Percentiles rank a stretch among this genome's conserved stretches.
Evolutionary conservation across 2,113 vertebrate genomes (phyloP).

Genomic region (Tragelaphus scriptus): DNA sequence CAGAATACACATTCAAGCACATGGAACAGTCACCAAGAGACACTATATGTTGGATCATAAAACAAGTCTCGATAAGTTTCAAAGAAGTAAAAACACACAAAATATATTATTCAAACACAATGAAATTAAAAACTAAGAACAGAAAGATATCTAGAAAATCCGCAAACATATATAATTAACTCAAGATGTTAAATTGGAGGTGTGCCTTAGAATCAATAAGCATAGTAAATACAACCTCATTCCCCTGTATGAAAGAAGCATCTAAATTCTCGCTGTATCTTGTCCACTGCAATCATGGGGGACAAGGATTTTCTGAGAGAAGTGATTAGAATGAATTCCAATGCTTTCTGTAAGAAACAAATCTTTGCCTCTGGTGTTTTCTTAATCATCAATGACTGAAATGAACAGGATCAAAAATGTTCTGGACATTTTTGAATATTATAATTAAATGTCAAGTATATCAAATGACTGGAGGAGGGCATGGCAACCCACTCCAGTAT

Average conservation of each 20-base stretch:
- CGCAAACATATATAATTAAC: not conserved
- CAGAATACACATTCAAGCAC: not conserved
- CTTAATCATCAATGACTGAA: not conserved
- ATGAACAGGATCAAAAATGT: not conserved
- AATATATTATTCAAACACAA: not conserved
- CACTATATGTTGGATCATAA: not conserved
- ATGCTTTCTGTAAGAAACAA: not conserved
- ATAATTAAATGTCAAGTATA: not conserved
- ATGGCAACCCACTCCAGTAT: not conserved
- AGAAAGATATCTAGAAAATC: not conserved
- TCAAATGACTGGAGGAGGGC: not conserved
- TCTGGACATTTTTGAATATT: not conserved
- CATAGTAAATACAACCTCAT: not conserved
- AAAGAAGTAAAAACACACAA: not conserved
- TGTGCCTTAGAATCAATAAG: not conserved
- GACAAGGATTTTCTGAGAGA: not conserved
- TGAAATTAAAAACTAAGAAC: not conserved
- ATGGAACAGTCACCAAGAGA: not conserved
- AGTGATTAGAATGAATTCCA: not conserved
- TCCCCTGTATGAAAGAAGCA: not conserved
- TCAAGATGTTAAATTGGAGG: not conserved
- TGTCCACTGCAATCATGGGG: not conserved
- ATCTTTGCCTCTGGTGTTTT: conserved; percentile 19
- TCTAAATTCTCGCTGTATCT: not conserved
- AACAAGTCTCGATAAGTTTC: not conserved